Evolutionary conservation across 2,888 invertebrate species (phyloP), one percentile per base, ranked within the genome.

Genomic region (Nemotelus nigrinus): DNA sequence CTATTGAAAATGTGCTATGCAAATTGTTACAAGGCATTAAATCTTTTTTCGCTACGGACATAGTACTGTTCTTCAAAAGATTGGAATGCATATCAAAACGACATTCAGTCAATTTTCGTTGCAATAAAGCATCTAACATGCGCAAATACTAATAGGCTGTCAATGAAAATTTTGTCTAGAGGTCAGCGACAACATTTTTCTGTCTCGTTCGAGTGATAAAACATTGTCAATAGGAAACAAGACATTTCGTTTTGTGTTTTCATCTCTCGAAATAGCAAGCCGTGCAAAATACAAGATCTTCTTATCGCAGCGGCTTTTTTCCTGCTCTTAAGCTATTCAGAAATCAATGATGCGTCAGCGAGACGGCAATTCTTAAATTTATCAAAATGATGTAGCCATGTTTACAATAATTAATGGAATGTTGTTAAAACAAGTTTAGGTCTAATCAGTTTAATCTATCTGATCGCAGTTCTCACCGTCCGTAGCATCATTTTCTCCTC

Each of bases 391-490:
- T 43, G 63, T 39, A 63, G 39, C n/a, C 63, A 3, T 63, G 3
- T 63, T 25, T 63, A 39, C 7, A 63, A 63, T 63, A 63, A 63
- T 63, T 63, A 63, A 41, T 63, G 63, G 63, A 63, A 63, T 63
- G 63, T 63, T 63, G 63, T 63, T 63, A 63, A 63, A 63, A 63
- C 63, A 63, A 63, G 63, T 63, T 63, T 63, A 63, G 3, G 5
- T 25, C 25, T 57, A 25, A 57, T 57, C 57, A 7, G 53, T 10
- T 6, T 10, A 6, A 53, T 53, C 53, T 53, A 53, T 53, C 53
- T 53, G 6, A 53, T 53, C 10, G 53, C 10, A 6, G 53, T 53
- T 10, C 53, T 53, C 53, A 53, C 10, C 53, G 53, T 6, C 1
- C 53, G 53, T 10, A 10, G 10, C 53, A 10, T 53, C 6, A 53